Evolutionary conservation across 2,113 vertebrate species (phyloP), one percentile per base, ranked within the genome.

Genomic region (Tetraodon nigroviridis): DNA sequence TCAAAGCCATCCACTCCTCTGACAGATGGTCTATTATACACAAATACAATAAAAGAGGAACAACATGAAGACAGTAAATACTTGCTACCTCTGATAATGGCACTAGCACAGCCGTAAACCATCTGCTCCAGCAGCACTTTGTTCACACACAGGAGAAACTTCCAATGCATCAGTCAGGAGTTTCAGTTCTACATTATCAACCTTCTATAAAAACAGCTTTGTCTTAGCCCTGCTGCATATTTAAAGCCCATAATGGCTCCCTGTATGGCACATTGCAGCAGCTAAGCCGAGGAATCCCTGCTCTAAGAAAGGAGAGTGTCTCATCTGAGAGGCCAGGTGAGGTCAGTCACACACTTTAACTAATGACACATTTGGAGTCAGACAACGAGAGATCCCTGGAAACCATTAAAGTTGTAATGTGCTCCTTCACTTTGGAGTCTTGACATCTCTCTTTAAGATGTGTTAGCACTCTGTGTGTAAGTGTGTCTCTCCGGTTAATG

Each of bases 201-300:
- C 13, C 2, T 68, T 69, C 81, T 75, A 83, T 85, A 84, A 81
- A 84, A 85, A 78, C 65, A 67, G 81, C 81, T 80, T 59, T 0
- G 48, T 12, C 53, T 78, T 79, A 84, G 77, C 73, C 79, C 53
- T 71, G 58, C 64, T 82, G 81, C 83, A 83, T 86, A 82, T 82
- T 83, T 86, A 83, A 80, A 76, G 64, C 37, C 15, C 45, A 64
- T 88, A 80, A 83, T 79, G 75, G 76, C 57, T 83, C 64, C 64
- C 47, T 81, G 67, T 65, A 75, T 67, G 63, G 58, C 67, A 22
- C 47, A 61, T 18, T 51, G 66, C 45, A 58, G 37, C 64, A 51
- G 60, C 61, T 75, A 56, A 73, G 61, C 47, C 48, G 21, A 67
- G 64, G 48, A 72, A 72, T 37, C 32, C 32, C 42, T 44, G 42